Base-by-base conservation (phyloP, 2,888 invertebrate species). In the Mythimna impura region DNA sequence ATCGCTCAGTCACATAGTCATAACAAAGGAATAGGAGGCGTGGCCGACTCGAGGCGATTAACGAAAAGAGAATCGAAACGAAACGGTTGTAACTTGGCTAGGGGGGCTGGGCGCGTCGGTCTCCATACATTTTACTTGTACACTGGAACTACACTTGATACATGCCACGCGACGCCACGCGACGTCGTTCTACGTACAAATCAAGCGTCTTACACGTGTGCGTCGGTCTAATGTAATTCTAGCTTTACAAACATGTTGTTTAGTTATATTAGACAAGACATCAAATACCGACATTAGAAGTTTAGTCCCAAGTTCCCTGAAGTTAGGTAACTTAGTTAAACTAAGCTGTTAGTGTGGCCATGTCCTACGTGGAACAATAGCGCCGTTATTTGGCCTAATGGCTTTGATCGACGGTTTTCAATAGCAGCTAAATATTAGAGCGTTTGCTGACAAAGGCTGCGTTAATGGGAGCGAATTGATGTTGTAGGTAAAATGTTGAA, bases 361-460 rank as follows among this genome's bases (percentile, higher is more conserved):
- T 60, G 65, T 63, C 1, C 20, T 22, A 9, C 25, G 36, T 25
- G 25, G 75, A 60, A 79, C 81, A 79, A 79, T 80, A 64, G 66
- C 55, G 55, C 60, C 69, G 68, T 73, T 65, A 63, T 40, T 52
- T 52, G 14, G 40, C 34, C 54, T 69, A 66, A 74, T 66, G 52
- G 54, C 61, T 65, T 65, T 55, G 66, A 80, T 65, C 61, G 60
- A 63, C 34, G 14, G 68, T 57, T 47, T 47, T 57, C 54, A 62
- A 66, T 64, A 14, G 4, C 30, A 20, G 67, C 40, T 61, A 57
- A 68, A 78, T 79, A 65, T 73, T 60, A 22, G n/a, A 70, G 47
- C 47, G 40, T 63, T 66, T 54, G 43, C 30, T 72, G 73, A 72
- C 61, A 71, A 71, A 52, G 8, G 40, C 62, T 34, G 47, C 43